Evolutionary conservation across 2,888 invertebrate genomes (phyloP).

Genomic region (Monopis laevigella): DNA sequence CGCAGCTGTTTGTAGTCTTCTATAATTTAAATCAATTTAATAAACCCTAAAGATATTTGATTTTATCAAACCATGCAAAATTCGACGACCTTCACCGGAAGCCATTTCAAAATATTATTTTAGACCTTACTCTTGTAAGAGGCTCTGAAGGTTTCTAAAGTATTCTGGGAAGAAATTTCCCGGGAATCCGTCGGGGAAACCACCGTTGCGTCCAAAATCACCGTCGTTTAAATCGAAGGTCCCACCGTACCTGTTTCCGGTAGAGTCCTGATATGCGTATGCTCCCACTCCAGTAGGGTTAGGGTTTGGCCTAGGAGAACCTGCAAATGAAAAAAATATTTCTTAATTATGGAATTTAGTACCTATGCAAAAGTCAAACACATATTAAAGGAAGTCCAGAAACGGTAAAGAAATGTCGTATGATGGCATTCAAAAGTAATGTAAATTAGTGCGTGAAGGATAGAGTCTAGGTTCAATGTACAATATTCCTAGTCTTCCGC

Average conservation of each 20-base stretch:
- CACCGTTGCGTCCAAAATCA: conserved; percentile 22
- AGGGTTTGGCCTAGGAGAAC: conserved; percentile 23
- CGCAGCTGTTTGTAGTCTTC: too few relatives aligned
- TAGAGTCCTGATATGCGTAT: conserved; percentile 43
- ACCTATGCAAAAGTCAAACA: too few relatives aligned
- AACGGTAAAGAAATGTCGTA: too few relatives aligned
- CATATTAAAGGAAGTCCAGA: too few relatives aligned
- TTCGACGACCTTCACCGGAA: conserved; percentile 5
- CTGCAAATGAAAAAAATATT: not conserved
- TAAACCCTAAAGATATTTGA: too few relatives aligned
- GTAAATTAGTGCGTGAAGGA: too few relatives aligned
- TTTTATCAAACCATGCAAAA: not conserved
- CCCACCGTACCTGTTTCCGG: conserved; percentile 53
- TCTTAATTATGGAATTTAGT: not conserved
- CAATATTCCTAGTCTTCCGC: too few relatives aligned
- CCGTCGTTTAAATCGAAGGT: conserved; percentile 41
- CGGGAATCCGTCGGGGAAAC: conserved; percentile 2
- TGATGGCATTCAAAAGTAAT: too few relatives aligned
- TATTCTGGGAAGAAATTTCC: conserved; percentile 41
- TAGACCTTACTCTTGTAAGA: conserved; percentile 47
- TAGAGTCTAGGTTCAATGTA: too few relatives aligned
- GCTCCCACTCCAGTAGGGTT: conserved; percentile 33
- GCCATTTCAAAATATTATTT: conserved; percentile 30
- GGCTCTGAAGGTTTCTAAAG: conserved; percentile 41
- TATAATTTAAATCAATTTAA: too few relatives aligned